A percentile compares a stretch with the other conserved stretches of the same genome.
These are phyloP conservation scores for Ophraella communa DNA, from an alignment of 2,888 invertebrate species.

Conservation along the genomic window DNA sequence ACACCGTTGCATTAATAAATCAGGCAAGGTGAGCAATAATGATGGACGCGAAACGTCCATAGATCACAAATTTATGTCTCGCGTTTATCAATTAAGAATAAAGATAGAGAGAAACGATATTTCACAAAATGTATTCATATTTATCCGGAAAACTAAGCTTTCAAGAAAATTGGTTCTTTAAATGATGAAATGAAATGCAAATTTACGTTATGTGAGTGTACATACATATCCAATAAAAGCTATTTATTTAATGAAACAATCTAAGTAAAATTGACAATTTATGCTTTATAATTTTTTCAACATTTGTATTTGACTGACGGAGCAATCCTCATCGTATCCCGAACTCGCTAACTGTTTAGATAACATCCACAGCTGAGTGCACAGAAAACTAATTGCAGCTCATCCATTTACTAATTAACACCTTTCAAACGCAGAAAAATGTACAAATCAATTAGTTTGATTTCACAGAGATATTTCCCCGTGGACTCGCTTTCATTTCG, in stretches of 20 bases:
- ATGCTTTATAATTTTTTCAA: neutral
- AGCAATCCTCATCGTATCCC: neutral
- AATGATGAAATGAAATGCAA: too few species aligned
- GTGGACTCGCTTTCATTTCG: conserved; percentile 2
- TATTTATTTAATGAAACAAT: neutral
- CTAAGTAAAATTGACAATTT: neutral
- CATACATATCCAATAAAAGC: neutral
- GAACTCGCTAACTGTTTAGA: conserved; percentile 9
- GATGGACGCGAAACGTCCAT: neutral
- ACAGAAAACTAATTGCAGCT: conserved; percentile 15
- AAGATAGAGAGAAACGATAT: neutral
- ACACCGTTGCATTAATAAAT: neutral
- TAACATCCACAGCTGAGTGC: conserved; percentile 10
- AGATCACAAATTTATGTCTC: neutral
- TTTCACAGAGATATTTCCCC: conserved; percentile 12
- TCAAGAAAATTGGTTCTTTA: too few species aligned
- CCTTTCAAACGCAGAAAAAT: conserved; percentile 26
- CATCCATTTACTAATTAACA: conserved; percentile 22
- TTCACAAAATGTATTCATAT: too few species aligned
- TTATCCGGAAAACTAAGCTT: too few species aligned
- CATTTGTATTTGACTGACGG: neutral
- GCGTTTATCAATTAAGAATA: neutral
- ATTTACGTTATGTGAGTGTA: too few species aligned
- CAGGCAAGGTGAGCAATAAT: neutral
- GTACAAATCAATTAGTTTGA: conserved; percentile 19